Base-by-base conservation (phyloP, 2,888 invertebrate genomes). In the Diabrotica balteata region DNA sequence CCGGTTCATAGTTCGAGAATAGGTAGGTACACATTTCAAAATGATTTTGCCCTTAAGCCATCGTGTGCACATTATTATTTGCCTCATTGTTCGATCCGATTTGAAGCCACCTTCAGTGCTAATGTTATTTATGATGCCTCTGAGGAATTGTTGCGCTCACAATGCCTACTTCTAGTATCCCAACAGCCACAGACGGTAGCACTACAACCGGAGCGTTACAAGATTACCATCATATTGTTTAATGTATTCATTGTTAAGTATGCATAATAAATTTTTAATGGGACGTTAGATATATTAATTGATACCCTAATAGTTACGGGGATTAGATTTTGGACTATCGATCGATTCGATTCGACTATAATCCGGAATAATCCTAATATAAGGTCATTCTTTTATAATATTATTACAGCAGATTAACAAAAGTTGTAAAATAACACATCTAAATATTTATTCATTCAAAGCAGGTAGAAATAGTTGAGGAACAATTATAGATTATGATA, bases 71-170 rank as follows among this genome's bases (percentile, higher is more conserved):
- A 64, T 71, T 62, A 59, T 68, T 65, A 65, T 68, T 65, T 59
- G 65, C 68, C 50, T 62, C 59, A 68, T 68, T 68, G 68, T 66
- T 57, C 58, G 65, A 59, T 58, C 52, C 57, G 59, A 68, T 65
- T 68, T 66, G 62, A 66, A 54, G 52, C 52, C 65, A 65, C 68
- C 72, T 73, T 72, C 55, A 52, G 65, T 66, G 72, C 68, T 72
- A 73, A 73, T 73, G 71, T 73, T 74, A 77, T 78, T 77, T 78
- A 78, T 73, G 76, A 76, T 76, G 74, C 78, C 77, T 72, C 70
- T 73, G 73, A 77, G 77, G 75, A 73, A 77, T 73, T 73, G 62
- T 75, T 72, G 70, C 69, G 67, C 69, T 72, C 70, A 72, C 72
- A 72, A 70, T 66, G 60, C 44, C 44, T 54, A 57, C 45, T 45